These are phyloP conservation scores for Garrulus glandarius DNA, from an alignment of 2,797 vertebrate genomes.

Conservation along the genomic window DNA sequence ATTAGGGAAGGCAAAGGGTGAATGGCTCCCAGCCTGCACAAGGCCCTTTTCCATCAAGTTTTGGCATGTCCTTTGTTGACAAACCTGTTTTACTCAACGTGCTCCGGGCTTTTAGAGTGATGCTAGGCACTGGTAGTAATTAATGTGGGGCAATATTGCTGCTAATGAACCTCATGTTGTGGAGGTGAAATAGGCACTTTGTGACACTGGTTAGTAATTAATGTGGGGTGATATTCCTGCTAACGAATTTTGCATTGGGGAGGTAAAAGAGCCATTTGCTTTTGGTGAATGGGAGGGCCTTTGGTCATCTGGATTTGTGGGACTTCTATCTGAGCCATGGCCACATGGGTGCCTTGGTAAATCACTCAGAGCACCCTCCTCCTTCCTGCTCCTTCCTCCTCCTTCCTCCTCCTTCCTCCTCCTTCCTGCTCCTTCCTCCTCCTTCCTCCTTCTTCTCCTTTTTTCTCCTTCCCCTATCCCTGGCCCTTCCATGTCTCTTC, in stretches of 20 bases:
- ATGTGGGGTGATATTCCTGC: neutral
- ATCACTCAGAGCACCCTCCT: neutral
- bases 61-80: neutral
- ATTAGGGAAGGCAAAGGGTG: neutral
- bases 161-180: neutral
- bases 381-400: fast-evolving
- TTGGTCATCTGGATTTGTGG: neutral
- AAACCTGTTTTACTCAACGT: constrained; percentile 25
- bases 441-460: neutral
- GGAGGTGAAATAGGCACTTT: neutral
- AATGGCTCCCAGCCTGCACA: constrained; percentile 1
- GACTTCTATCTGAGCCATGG: neutral
- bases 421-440: no score
- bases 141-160: neutral
- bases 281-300: neutral
- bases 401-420: no score
- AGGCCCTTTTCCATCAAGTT: neutral
- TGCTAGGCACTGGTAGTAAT: neutral
- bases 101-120: neutral
- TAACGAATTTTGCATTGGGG: fast-evolving
- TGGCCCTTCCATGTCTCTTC: no score
- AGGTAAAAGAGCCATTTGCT: neutral
- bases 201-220: neutral
- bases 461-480: fast-evolving
- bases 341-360: neutral